phyloP scores from a whole-genome alignment of 2,113 vertebrate species.

The Pseudopipra pipra region DNA sequence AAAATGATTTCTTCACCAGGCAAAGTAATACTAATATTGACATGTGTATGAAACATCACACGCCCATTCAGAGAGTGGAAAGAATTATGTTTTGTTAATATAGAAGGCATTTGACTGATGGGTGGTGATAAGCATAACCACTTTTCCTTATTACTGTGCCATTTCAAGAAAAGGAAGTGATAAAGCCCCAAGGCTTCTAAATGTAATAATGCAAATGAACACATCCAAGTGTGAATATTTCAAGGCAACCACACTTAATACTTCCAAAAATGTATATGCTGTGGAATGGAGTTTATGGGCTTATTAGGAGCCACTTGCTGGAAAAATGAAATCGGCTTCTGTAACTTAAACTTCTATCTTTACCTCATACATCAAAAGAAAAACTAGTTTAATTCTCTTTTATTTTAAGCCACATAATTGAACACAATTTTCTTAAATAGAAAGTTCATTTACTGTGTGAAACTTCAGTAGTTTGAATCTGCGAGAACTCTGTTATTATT shows the following conservation, averaged over 20 bases:
- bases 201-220: conserved; percentile 70
- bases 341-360: neutral
- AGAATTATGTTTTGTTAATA: conserved; percentile 73
- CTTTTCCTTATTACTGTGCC: conserved; percentile 74
- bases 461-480: neutral
- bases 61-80: conserved; percentile 57
- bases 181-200: conserved; percentile 74
- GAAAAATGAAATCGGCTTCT: neutral
- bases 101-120: conserved; percentile 71
- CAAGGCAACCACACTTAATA: conserved; percentile 39
- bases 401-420: neutral
- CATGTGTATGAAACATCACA: conserved; percentile 64
- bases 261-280: conserved; percentile 11
- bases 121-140: conserved; percentile 73
- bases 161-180: conserved; percentile 74
- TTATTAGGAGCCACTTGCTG: neutral
- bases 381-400: neutral
- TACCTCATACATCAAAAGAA: neutral
- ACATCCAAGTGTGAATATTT: conserved; percentile 57
- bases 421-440: neutral
- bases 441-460: neutral
- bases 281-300: neutral
- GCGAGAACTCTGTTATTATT: neutral
- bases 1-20: conserved; percentile 64
- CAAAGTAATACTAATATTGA: conserved; percentile 66